phyloP scores from a whole-genome alignment of 1,140 invertebrate species.

The Drosophila grimshawi region DNA sequence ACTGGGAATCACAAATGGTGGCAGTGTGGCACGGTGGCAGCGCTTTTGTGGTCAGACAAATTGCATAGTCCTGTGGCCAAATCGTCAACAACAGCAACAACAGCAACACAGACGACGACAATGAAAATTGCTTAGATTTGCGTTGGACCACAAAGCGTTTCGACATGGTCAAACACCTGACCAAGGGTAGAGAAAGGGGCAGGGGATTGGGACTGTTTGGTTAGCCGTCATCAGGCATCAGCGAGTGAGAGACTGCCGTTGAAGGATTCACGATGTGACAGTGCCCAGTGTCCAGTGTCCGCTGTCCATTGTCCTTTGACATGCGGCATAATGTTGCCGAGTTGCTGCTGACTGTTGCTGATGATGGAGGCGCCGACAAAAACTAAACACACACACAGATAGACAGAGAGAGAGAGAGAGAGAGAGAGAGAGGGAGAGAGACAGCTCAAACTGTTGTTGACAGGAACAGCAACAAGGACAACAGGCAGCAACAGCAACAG shows the following conservation, averaged over 20 bases:
- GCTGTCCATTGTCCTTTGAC: conserved; percentile 48
- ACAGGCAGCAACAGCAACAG: conserved; percentile 47
- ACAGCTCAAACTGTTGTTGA: conserved; percentile 61
- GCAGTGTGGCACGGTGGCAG: conserved; percentile 1
- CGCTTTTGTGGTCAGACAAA: conserved; percentile 62
- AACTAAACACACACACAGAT: conserved; percentile 25
- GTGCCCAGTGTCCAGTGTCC: not conserved
- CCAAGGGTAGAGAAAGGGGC: not conserved
- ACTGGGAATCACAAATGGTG: no score
- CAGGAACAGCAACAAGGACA: conserved; percentile 61
- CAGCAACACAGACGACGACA: conserved; percentile 27
- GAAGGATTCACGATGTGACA: conserved; percentile 80
- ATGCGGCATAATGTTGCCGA: conserved; percentile 74
- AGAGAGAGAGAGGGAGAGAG: conserved; percentile 2
- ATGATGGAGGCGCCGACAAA: conserved; percentile 45
- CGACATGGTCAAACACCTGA: conserved; percentile 55
- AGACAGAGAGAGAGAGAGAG: not conserved
- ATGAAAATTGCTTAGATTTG: conserved; percentile 77
- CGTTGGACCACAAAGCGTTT: conserved; percentile 68
- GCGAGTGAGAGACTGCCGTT: conserved; percentile 39
- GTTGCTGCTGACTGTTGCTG: conserved; percentile 30
- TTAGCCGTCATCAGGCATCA: conserved; percentile 4
- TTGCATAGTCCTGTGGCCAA: conserved; percentile 60
- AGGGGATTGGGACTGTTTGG: not conserved
- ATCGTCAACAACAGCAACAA: conserved; percentile 45